Evolutionary conservation across 2,797 vertebrate genomes (phyloP), one percentile per base, ranked within the genome.

Genomic region (Orestias chungarensis): DNA sequence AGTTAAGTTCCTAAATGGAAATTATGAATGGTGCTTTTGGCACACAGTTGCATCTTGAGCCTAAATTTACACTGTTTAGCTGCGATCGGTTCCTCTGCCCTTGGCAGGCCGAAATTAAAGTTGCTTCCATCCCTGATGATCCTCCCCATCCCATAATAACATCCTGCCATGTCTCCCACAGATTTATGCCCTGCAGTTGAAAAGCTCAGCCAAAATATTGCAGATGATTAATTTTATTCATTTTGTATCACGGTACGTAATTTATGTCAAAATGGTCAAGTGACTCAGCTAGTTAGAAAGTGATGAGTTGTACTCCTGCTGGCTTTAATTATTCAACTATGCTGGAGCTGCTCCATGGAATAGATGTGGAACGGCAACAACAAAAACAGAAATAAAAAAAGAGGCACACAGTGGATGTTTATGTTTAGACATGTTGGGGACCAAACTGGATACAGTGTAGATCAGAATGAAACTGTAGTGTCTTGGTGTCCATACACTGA

Each of bases 121-220:
- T 82, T 83, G 80, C 89, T 89, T 86, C 88, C 72, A 82, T 71
- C 68, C 70, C 75, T 7, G 57, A 81, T 85, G 78, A 79, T 83
- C 79, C 54, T 73, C 67, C 69, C 72, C 73, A 82, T 66, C 73
- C 67, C 66, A 82, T 90, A 90, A 92, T 87, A 85, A 89, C 75
- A 89, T 71, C 78, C 86, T 88, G 86, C 76, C 82, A 86, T 74
- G 44, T 83, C 76, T 75, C 46, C 31, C 73, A 47, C 61, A 83
- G 68, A 89, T 61, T 79, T 46, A 67, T 54, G 59, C 68, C 50
- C 43, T 43, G n/a, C n/a, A 69, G 81, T 74, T 75, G 75, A 68
- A 40, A 55, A 69, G 70, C 75, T 72, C 64, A 46, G 75, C 75
- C 70, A 74, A 79, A 88, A 84, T 79, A 83, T 83, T 82, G 75